A percentile compares a stretch with the other conserved stretches of the same genome.
Evolutionary conservation across 1,140 invertebrate genomes (phyloP).

Genomic region (Heliothis virescens): DNA sequence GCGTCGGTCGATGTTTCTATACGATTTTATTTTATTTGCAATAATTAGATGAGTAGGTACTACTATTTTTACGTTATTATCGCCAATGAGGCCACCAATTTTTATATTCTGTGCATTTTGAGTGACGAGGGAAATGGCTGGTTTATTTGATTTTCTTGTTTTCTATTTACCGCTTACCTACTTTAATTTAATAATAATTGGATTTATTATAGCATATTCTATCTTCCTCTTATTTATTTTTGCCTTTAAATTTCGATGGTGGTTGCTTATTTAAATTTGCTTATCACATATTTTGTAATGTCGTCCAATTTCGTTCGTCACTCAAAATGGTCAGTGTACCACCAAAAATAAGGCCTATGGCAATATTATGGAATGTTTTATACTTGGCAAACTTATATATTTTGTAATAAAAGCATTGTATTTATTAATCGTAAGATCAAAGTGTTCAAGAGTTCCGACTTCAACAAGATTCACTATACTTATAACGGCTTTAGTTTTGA

Average conservation of each 20-base stretch:
- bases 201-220: too few species aligned
- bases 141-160: too few species aligned
- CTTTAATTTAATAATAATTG: too few species aligned
- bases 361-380: conserved; percentile 39
- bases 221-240: neutral
- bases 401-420: conserved; percentile 40
- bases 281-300: neutral
- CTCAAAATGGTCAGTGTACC: neutral
- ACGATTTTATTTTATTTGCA: neutral
- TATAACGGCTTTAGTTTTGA: conserved; percentile 52
- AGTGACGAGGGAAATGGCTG: neutral
- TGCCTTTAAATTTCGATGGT: too few species aligned
- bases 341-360: neutral
- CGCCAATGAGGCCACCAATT: conserved; percentile 10
- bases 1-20: neutral
- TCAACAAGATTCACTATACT: conserved; percentile 44
- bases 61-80: neutral
- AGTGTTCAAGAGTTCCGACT: conserved; percentile 46
- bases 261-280: neutral
- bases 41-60: neutral
- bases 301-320: neutral
- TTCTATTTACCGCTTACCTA: too few species aligned
- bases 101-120: neutral
- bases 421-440: conserved; percentile 41
- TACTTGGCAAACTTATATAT: conserved; percentile 43